A percentile compares a stretch with the other conserved stretches of the same genome.
Evolutionary conservation across 2,113 vertebrate genomes (phyloP).

Genomic region (Pionites leucogaster): DNA sequence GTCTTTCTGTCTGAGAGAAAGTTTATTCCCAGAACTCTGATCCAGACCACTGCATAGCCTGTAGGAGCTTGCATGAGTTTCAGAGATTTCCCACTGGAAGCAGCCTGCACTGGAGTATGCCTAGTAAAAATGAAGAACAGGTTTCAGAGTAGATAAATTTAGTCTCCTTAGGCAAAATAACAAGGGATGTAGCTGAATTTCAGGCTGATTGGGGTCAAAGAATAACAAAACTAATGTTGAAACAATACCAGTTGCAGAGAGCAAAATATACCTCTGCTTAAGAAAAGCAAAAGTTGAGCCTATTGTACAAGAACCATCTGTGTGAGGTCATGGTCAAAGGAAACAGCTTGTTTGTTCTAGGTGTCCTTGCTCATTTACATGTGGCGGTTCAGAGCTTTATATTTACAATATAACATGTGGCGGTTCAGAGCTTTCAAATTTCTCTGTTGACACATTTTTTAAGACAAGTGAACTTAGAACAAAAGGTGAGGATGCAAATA

Average conservation of each 20-base stretch:
- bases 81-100: background rate
- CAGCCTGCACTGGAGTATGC: background rate
- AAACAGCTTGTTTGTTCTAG: background rate
- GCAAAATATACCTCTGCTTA: background rate
- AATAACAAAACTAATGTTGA: background rate
- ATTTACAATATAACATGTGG: background rate
- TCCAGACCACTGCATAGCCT: background rate
- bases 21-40: background rate
- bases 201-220: background rate
- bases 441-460: background rate
- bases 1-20: background rate
- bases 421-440: background rate
- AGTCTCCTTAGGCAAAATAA: background rate
- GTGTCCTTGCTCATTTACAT: background rate
- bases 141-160: background rate
- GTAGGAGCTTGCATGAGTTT: background rate
- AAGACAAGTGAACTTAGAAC: background rate
- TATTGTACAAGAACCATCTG: background rate
- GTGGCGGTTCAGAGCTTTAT: too few relatives aligned
- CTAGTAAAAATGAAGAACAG: background rate
- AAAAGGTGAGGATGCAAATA: background rate
- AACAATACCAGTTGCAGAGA: background rate
- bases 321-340: background rate
- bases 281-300: background rate
- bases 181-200: background rate